phyloP scores from a whole-genome alignment of 2,888 invertebrate species.

The Drosophila recens region DNA sequence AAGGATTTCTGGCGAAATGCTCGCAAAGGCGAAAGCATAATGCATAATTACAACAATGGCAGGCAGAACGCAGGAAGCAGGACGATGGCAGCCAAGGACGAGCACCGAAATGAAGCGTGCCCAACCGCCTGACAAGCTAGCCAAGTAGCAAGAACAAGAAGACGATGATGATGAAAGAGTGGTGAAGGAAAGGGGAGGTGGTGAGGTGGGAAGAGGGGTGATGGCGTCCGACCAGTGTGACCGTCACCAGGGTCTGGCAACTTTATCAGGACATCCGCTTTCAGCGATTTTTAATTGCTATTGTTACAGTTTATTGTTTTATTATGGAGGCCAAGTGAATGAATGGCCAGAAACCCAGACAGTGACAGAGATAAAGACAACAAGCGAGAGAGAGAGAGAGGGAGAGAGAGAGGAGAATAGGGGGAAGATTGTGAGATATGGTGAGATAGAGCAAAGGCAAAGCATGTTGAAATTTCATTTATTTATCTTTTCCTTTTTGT shows the following conservation, averaged over 20 bases:
- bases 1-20: constrained; percentile 43
- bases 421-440: constrained; percentile 1
- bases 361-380: constrained; percentile 10
- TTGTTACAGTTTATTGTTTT: constrained; percentile 79
- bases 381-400: background rate
- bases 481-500: constrained; percentile 38
- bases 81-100: constrained; percentile 60
- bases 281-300: constrained; percentile 81
- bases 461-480: constrained; percentile 52
- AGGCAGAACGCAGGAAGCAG: constrained; percentile 11
- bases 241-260: constrained; percentile 63
- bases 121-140: constrained; percentile 43
- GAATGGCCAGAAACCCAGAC: constrained; percentile 62
- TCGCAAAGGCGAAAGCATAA: constrained; percentile 58
- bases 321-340: constrained; percentile 77
- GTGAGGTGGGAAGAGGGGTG: background rate
- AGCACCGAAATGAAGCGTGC: constrained; percentile 49
- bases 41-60: constrained; percentile 76
- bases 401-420: background rate
- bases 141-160: constrained; percentile 17
- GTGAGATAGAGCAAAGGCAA: constrained; percentile 29
- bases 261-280: constrained; percentile 80
- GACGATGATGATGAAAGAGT: no score
- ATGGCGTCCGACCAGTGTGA: background rate
- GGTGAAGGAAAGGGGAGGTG: no score